These are phyloP conservation scores for Bursaphelenchus okinawaensis DNA, from an alignment of 2,888 invertebrate genomes.

Conservation along the genomic window DNA sequence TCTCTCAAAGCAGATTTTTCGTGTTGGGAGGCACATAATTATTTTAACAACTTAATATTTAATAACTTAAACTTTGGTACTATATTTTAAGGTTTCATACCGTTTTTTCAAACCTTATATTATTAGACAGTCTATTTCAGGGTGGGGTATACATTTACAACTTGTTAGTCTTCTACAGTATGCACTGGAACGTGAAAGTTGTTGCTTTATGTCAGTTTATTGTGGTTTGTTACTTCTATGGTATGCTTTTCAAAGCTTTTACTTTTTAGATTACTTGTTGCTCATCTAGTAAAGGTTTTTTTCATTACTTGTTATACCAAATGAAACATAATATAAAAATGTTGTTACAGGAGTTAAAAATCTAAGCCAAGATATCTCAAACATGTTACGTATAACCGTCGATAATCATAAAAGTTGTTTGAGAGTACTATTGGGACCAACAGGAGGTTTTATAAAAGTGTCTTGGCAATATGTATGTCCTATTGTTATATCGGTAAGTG, in stretches of 20 bases:
- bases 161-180: slow-evolving; percentile 14
- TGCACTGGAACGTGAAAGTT: slow-evolving; percentile 20
- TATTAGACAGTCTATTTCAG: too few relatives aligned
- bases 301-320: too few relatives aligned
- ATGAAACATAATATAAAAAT: background rate
- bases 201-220: slow-evolving; percentile 18
- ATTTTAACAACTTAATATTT: too few relatives aligned
- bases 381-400: slow-evolving; percentile 16
- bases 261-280: too few relatives aligned
- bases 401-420: background rate
- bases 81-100: too few relatives aligned
- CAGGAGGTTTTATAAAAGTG: slow-evolving; percentile 8
- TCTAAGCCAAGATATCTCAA: slow-evolving; percentile 12
- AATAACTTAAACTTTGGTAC: too few relatives aligned
- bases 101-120: background rate
- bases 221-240: slow-evolving; percentile 12
- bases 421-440: slow-evolving; percentile 13
- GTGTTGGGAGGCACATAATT: too few relatives aligned
- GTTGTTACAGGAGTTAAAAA: slow-evolving; percentile 18
- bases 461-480: slow-evolving; percentile 16
- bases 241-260: background rate
- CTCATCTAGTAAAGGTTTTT: too few relatives aligned
- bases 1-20: too few relatives aligned
- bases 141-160: slow-evolving; percentile 22
- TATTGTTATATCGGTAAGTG: slow-evolving; percentile 1